Conservation (phyloP, 1,140 invertebrate species). For the Oncopeltus fasciatus region DNA sequence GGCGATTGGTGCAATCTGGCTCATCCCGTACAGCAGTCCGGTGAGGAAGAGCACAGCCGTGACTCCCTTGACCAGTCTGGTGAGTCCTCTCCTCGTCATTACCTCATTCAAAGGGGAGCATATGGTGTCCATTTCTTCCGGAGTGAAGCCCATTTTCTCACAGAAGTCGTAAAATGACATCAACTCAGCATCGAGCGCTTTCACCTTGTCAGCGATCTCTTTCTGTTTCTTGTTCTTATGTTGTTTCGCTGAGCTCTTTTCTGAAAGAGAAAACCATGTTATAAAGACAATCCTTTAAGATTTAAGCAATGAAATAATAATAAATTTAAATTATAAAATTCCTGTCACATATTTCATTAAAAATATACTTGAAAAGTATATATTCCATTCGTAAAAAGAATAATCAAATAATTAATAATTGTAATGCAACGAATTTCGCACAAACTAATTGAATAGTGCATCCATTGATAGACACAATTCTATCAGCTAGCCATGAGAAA, state of each 20-base stretch:
- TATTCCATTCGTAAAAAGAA: no score
- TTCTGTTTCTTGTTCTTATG: neutral
- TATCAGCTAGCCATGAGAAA: no score
- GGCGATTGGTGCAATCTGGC: slow-evolving; percentile 36
- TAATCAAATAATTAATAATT: no score
- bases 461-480: no score
- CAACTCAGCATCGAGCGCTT: slow-evolving; percentile 38
- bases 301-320: no score
- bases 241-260: neutral
- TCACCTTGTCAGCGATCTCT: slow-evolving; percentile 27
- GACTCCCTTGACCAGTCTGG: slow-evolving; percentile 30
- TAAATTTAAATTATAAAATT: no score
- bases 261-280: no score
- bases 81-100: slow-evolving; percentile 34
- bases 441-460: no score
- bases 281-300: no score
- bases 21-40: slow-evolving; percentile 32
- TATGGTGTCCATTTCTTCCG: slow-evolving; percentile 49
- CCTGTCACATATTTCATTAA: no score
- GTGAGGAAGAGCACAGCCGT: slow-evolving; percentile 32
- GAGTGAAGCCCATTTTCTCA: slow-evolving; percentile 47
- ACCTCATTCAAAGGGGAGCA: slow-evolving; percentile 45
- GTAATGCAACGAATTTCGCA: no score
- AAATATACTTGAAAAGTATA: no score
- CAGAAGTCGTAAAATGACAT: slow-evolving; percentile 46